Base-by-base conservation (phyloP, 92 coral and sea anemone genomes). In the Paramuricea clavata region DNA sequence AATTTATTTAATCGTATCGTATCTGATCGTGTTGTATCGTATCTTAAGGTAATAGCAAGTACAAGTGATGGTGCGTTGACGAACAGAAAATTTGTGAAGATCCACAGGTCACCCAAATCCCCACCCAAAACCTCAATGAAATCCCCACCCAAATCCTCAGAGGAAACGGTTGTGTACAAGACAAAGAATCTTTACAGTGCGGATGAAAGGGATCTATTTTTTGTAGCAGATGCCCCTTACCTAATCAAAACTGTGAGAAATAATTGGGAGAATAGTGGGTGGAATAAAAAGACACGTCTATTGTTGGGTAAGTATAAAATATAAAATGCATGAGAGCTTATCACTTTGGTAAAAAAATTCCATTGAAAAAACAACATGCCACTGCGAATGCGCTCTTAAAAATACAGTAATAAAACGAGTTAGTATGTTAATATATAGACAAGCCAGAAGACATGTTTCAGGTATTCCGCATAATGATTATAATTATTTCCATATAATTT, bases 61-160 rank as follows among this genome's bases (percentile, higher is more conserved):
- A 54, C 69, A 2, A 28, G 67, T 77, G 82, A 77, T 77, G 82
- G 82, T 23, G 82, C 82, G 19, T 50, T 44, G 2, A 13, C 69
- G 2, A 77, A 77, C 28, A 52, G 82, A 32, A 77, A 77, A 25
- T 54, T 49, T 52, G 35, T 77, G 10, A 50, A 54, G 43, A 77
- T 77, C 2, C 82, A 77, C 33, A 35, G 21, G 23, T 62, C 62
- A n/a, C 71, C 71, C 2, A 16, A 26, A 50, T 7, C 59, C 3
- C 22, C 12, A 47, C 19, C 54, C 7, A 15, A 10, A 47, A 6
- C 54, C 13, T 8, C 54, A 47, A 75, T n/a, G n/a, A 27, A 39
- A 42, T 42, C 49, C 6, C 12, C 12, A 47, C 19, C 54, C 7
- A 15, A 10, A 47, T 47, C 54, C 13, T 8, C 54, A 54, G 52